Percentiles rank a stretch among this genome's conserved stretches.
These are phyloP conservation scores for Otocyon megalotis DNA, from an alignment of 2,113 vertebrate genomes.

Conservation along the genomic window DNA sequence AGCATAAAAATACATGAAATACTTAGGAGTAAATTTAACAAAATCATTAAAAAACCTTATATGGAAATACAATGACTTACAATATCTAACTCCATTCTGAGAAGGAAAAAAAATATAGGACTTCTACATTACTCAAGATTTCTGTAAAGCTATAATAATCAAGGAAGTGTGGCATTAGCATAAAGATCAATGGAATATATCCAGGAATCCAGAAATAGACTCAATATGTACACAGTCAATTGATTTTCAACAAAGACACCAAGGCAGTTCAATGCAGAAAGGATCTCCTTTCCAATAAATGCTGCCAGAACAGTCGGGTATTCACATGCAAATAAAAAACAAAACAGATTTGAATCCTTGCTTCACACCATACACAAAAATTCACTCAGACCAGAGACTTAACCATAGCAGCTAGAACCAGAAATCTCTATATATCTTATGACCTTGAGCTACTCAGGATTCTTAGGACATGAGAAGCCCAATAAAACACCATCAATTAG, in stretches of 20 bases:
- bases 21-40: neutral
- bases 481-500: neutral
- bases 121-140: neutral
- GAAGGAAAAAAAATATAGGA: neutral
- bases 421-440: neutral
- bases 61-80: neutral
- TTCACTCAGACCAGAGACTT: neutral
- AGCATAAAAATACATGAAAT: neutral
- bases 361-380: neutral
- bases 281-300: neutral
- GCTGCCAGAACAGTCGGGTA: too few relatives aligned
- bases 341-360: neutral
- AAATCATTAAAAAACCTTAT: neutral
- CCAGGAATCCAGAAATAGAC: too few relatives aligned
- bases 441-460: neutral
- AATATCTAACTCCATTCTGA: neutral
- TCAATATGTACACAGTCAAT: accelerated
- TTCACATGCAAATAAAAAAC: neutral
- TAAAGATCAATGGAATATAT: neutral
- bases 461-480: neutral
- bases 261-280: neutral
- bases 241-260: too few relatives aligned
- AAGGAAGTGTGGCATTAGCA: neutral
- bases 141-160: neutral
- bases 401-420: neutral